Evolutionary conservation across 2,797 vertebrate species (phyloP).

Genomic region (Ptychadena robeensis): DNA sequence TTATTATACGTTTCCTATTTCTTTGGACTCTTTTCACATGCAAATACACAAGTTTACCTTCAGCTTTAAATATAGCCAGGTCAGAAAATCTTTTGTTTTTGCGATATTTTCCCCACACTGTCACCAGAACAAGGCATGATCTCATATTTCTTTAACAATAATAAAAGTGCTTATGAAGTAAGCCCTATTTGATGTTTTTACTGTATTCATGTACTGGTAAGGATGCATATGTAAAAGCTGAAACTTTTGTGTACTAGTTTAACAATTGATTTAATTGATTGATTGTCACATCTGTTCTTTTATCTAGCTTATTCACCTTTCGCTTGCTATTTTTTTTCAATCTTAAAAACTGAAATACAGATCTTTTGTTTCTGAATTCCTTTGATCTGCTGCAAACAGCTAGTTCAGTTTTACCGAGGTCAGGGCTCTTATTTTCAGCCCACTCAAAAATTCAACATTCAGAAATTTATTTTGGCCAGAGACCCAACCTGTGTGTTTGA

Average conservation of each 20-base stretch:
- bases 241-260: not conserved
- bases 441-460: not conserved
- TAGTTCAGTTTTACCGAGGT: conserved; percentile 6
- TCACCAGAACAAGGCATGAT: too few species aligned
- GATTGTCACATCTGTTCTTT: conserved; percentile 17
- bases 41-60: too few species aligned
- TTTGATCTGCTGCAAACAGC: conserved; percentile 30
- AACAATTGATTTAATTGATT: conserved; percentile 3
- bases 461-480: conserved; percentile 16
- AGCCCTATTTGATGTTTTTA: too few species aligned
- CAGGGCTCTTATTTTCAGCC: conserved; percentile 29
- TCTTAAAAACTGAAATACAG: not conserved
- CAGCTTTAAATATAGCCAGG: too few species aligned
- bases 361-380: conserved; percentile 4
- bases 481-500: conserved; percentile 10
- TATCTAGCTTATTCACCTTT: not conserved
- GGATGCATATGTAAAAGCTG: not conserved
- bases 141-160: not conserved
- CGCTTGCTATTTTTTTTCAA: too few species aligned
- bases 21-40: too few species aligned
- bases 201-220: too few species aligned
- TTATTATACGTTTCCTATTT: too few species aligned
- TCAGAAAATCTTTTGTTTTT: too few species aligned
- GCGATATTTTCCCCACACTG: too few species aligned
- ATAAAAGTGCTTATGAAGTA: too few species aligned